These are phyloP conservation scores for Sminthurinus aureus DNA, from an alignment of 2,888 invertebrate genomes.

Conservation along the genomic window DNA sequence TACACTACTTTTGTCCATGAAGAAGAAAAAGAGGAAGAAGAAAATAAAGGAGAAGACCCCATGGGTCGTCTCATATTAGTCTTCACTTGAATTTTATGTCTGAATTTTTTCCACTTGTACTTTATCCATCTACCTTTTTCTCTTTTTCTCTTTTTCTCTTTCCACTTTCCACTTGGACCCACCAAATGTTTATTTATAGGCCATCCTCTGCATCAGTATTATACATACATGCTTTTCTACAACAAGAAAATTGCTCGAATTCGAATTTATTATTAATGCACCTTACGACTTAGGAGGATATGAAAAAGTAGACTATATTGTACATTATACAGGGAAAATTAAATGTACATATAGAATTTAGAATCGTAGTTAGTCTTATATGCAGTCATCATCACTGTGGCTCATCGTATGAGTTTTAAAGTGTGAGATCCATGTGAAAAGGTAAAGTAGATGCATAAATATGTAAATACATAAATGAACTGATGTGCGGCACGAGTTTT, in stretches of 20 bases:
- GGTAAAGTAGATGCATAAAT: too few species aligned
- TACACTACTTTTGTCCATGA: slow-evolving; percentile 3
- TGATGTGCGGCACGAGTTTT: not conserved
- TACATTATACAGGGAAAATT: too few species aligned
- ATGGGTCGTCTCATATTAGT: slow-evolving; percentile 44
- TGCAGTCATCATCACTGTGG: too few species aligned
- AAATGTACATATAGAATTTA: too few species aligned
- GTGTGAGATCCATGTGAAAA: too few species aligned
- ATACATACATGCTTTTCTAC: slow-evolving; percentile 6
- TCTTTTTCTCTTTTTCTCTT: not conserved
- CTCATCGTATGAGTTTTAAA: too few species aligned
- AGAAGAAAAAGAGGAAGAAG: too few species aligned
- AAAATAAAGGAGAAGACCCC: slow-evolving; percentile 26
- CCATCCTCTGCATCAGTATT: not conserved
- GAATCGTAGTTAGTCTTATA: too few species aligned
- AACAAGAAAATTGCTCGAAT: slow-evolving; percentile 37
- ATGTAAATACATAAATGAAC: not conserved
- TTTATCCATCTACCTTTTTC: too few species aligned
- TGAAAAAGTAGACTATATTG: too few species aligned
- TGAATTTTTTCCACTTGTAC: slow-evolving; percentile 44
- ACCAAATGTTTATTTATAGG: slow-evolving; percentile 45
- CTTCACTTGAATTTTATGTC: slow-evolving; percentile 52
- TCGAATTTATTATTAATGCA: slow-evolving; percentile 43
- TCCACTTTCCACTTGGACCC: not conserved
- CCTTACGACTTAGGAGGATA: not conserved